Percentiles rank a stretch among this genome's conserved stretches.
Conservation (phyloP, 2,113 vertebrate genomes). For the Bufo gargarizans region DNA sequence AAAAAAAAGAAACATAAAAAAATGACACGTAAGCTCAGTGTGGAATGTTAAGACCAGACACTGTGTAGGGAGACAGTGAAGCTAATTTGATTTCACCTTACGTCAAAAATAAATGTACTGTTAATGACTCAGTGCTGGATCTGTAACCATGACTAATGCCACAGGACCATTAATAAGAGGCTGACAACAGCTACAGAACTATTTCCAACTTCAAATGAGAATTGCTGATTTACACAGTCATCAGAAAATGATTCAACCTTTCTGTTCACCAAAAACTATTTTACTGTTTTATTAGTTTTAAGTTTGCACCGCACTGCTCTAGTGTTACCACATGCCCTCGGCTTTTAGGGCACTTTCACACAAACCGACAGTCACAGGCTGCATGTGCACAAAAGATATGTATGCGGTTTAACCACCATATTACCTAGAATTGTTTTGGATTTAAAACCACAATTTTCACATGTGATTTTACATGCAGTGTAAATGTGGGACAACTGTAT, state of each 20-base stretch:
- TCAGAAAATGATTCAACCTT: slow-evolving; percentile 6
- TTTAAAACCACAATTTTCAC: neutral
- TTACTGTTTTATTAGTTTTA: neutral
- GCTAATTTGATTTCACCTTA: slow-evolving; percentile 83
- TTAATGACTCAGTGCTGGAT: slow-evolving; percentile 84
- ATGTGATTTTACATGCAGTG: neutral
- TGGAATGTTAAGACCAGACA: slow-evolving; percentile 70
- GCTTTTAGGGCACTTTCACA: neutral
- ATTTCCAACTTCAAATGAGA: slow-evolving; percentile 71
- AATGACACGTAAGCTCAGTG: slow-evolving; percentile 61
- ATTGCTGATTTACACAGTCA: slow-evolving; percentile 61
- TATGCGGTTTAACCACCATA: neutral
- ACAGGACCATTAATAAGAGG: slow-evolving; percentile 76
- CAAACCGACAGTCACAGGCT: neutral
- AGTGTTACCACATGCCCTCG: neutral
- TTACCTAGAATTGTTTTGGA: neutral
- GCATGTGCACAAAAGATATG: neutral
- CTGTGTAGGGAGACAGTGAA: slow-evolving; percentile 68
- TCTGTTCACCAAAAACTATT: neutral
- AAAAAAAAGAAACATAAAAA: slow-evolving; percentile 30
- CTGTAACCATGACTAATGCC: slow-evolving; percentile 84
- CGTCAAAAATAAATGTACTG: slow-evolving; percentile 82
- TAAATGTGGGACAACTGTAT: neutral
- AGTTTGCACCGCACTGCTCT: neutral
- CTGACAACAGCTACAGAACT: slow-evolving; percentile 74